Conservation (phyloP, 2,888 invertebrate species). For the Papilio protenor region DNA sequence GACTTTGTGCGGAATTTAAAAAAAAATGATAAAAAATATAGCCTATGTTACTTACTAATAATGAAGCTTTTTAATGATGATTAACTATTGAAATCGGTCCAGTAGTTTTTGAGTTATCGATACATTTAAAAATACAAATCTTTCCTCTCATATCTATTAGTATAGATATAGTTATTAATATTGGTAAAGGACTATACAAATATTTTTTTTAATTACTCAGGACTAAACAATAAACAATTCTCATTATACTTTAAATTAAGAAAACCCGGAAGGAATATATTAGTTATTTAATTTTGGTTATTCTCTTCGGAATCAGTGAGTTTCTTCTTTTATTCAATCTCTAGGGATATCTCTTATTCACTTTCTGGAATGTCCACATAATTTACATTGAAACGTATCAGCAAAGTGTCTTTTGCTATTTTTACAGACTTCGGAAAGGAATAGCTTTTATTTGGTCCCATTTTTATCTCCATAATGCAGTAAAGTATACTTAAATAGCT, state of each 20-base stretch:
- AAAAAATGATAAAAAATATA: background rate
- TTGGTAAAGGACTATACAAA: too few relatives aligned
- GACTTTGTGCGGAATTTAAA: background rate
- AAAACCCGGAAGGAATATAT: background rate
- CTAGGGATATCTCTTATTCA: background rate
- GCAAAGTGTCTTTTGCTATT: background rate
- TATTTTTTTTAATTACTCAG: too few relatives aligned
- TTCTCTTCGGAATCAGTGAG: background rate
- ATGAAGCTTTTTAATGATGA: background rate
- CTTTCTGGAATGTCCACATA: background rate
- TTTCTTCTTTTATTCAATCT: background rate
- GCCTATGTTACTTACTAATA: background rate
- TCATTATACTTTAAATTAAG: too few relatives aligned
- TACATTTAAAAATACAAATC: background rate
- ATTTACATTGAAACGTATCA: background rate
- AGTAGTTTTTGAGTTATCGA: background rate
- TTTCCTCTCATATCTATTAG: too few relatives aligned
- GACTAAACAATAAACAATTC: too few relatives aligned
- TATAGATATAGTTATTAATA: too few relatives aligned
- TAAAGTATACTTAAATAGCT: too few relatives aligned
- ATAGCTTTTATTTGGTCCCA: too few relatives aligned
- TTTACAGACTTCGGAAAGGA: too few relatives aligned
- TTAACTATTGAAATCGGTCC: background rate
- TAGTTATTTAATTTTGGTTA: slow-evolving; percentile 6
- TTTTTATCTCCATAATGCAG: too few relatives aligned